Base-by-base conservation (phyloP, 2,888 invertebrate species). In the Sepioteuthis lessoniana region DNA sequence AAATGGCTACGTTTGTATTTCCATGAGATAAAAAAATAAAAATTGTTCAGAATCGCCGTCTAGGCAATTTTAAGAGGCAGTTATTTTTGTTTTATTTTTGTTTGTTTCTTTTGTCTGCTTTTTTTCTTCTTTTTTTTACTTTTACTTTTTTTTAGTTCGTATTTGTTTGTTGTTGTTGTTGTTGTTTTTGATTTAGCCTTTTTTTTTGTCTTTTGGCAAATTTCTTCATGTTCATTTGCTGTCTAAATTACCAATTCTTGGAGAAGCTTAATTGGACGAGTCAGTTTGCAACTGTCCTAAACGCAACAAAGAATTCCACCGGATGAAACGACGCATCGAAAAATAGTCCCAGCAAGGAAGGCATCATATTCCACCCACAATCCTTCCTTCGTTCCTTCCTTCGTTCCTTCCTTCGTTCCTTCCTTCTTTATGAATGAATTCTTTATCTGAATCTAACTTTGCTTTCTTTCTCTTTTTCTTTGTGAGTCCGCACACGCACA, bases 311-410 rank as follows among this genome's bases (percentile, higher is more conserved):
- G 21, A 21, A 5, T 35, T 4, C 13, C 5, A 10, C 76, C 76
- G 76, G 76, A 76, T n/a, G 76, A 76, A 76, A 76, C 76, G 76
- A 76, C 76, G 76, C 76, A n/a, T 76, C 35, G 76, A 76, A 35
- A 76, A 76, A 76, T 76, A 76, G 76, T 76, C 76, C 76, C 76
- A 76, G 16, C 76, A 16, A 35, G 10, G 13, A 76, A 16, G n/a
- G 35, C 35, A 35, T n/a, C n/a, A 76, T n/a, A n/a, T n/a, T 76
- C 76, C 76, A 76, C 76, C 76, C 76, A 76, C 76, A 76, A 2
- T 60, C 1, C 31, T 60, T 60, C 5, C 25, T 8, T 31, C n/a
- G 4, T 76, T 13, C n/a, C n/a, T 13, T 4, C 4, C 19, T n/a
- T 76, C n/a, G 16, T 16, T 35, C n/a, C n/a, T 31, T 31, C 5